Evolutionary conservation across 2,888 invertebrate species (phyloP).

Genomic region (Leucoptera coffeella): DNA sequence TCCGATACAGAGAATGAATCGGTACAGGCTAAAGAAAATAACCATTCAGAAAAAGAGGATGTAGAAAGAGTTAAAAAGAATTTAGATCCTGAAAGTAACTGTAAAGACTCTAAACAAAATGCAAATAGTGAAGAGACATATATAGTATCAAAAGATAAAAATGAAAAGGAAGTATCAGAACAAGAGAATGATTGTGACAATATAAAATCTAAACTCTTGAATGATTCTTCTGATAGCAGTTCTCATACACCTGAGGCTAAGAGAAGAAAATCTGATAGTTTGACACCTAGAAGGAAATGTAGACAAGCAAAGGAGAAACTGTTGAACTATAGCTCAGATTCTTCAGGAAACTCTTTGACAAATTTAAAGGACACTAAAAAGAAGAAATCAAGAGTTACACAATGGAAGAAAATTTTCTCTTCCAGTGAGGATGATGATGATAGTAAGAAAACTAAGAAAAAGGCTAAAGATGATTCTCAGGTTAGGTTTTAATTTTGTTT

Average conservation of each 20-base stretch:
- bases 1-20: neutral
- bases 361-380: slow-evolving; percentile 3
- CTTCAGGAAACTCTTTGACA: too few relatives aligned
- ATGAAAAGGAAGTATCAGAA: too few relatives aligned
- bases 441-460: too few relatives aligned
- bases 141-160: too few relatives aligned
- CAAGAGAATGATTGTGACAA: slow-evolving; percentile 6
- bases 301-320: slow-evolving; percentile 29
- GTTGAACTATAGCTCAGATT: slow-evolving; percentile 25
- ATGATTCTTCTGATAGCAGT: slow-evolving; percentile 13
- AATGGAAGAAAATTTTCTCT: slow-evolving; percentile 6
- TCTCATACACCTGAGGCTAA: slow-evolving; percentile 9
- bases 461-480: too few relatives aligned
- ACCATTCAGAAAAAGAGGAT: neutral
- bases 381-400: slow-evolving; percentile 4
- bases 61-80: too few relatives aligned
- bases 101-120: too few relatives aligned
- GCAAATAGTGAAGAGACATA: too few relatives aligned
- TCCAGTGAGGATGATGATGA: slow-evolving; percentile 11
- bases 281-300: slow-evolving; percentile 17
- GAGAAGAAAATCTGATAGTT: slow-evolving; percentile 9
- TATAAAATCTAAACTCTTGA: slow-evolving; percentile 11
- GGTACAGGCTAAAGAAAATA: neutral
- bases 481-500: too few relatives aligned
- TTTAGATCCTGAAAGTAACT: too few relatives aligned